Conservation (phyloP, 2,797 vertebrate genomes). For the Chloroceryle amazona region DNA sequence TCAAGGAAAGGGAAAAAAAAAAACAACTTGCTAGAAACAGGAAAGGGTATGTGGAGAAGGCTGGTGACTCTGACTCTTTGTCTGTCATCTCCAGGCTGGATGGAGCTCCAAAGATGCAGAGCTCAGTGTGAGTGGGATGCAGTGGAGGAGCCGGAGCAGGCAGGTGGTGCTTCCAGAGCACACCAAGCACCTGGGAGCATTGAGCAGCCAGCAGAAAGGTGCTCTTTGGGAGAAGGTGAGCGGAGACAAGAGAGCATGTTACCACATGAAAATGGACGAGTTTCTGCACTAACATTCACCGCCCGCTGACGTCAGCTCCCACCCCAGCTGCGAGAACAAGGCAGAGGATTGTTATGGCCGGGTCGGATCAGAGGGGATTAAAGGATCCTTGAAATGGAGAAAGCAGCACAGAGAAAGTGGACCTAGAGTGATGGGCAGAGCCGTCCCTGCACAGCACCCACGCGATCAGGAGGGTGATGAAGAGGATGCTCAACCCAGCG, state of each 20-base stretch:
- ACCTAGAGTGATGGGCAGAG: background rate
- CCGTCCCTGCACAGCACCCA: fast-evolving
- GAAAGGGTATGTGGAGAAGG: background rate
- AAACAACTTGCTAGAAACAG: background rate
- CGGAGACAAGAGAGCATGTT: background rate
- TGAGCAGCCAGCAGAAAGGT: background rate
- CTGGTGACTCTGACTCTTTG: background rate
- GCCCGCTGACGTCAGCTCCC: background rate
- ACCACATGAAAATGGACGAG: background rate
- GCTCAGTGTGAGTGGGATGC: fast-evolving
- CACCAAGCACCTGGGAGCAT: background rate
- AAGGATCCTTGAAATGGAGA: background rate
- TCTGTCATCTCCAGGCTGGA: background rate
- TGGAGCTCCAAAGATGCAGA: background rate
- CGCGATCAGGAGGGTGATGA: fast-evolving
- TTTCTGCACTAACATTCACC: background rate
- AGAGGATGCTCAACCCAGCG: background rate
- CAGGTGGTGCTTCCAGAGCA: background rate
- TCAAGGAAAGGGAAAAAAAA: background rate
- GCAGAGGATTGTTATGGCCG: background rate
- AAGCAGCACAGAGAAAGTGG: background rate
- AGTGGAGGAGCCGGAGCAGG: background rate
- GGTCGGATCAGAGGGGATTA: background rate
- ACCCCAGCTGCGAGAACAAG: conserved; percentile 1
- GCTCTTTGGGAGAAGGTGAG: fast-evolving